Base-by-base conservation (phyloP, 2,888 invertebrate species). In the Anthophora plumipes region DNA sequence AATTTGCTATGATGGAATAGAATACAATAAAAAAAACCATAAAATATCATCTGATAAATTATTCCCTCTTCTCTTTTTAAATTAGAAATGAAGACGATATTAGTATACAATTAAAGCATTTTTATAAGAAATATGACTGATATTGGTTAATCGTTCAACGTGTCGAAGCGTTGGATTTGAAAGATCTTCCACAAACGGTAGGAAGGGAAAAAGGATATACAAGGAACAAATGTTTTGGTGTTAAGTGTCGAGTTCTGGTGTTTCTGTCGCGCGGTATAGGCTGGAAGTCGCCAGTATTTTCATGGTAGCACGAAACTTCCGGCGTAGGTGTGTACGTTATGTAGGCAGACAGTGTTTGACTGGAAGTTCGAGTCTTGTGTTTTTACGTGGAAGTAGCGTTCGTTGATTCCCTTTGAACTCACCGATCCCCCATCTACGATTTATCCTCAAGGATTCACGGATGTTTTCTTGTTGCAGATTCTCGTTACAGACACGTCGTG, bases 401-500 rank as follows among this genome's bases (percentile, higher is more conserved):
- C 66, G 52, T 41, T 50, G 60, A 60, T 77, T 57, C 80, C 70
- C 77, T 87, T 87, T 87, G 86, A 87, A 71, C 84, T 72, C 60
- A 43, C 88, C 88, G 87, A 14, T n/a, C n/a, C n/a, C n/a, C n/a
- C 77, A 17, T 12, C 52, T 57, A 59, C 63, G 54, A 52, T 70
- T 31, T 4, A 59, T 68, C 63, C 39, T 17, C 57, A 52, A n/a
- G 59, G 77, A 74, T 76, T 82, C 76, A 86, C 74, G 77, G 63
- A 77, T 83, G 83, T 68, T 74, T 80, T 72, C 63, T 84, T 80
- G 85, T 71, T 94, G 31, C 94, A 96, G 96, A 93, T 98, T 98
- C 94, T 97, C 97, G 69, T 95, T 99, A 75, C 97, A 98, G 94
- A 97, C 97, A 91, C 96, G 97, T 83, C 96, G 97, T 7, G 98